Evolutionary conservation across 1,140 invertebrate species (phyloP).

Genomic region (Reticulitermes speratus): DNA sequence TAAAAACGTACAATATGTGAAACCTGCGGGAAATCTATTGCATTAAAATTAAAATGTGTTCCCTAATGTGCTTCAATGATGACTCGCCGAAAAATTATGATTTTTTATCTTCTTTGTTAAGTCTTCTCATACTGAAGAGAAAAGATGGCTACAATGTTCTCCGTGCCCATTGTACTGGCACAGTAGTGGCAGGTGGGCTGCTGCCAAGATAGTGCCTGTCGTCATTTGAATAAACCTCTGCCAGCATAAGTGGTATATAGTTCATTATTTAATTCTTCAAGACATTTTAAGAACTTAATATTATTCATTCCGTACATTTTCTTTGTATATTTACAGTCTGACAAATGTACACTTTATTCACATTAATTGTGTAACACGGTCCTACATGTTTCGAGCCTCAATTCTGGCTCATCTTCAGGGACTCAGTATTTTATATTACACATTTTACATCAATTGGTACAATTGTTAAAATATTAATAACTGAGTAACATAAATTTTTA

Average conservation of each 20-base stretch:
- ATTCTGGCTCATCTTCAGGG: too few species aligned
- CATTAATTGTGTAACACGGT: too few species aligned
- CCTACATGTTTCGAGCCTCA: too few species aligned
- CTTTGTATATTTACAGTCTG: too few species aligned
- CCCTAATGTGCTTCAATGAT: neutral
- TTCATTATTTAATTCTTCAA: too few species aligned
- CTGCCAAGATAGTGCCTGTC: neutral
- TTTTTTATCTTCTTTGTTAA: neutral
- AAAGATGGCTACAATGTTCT: neutral
- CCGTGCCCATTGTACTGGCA: neutral
- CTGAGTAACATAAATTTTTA: too few species aligned
- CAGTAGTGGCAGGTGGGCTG: neutral
- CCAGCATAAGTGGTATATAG: neutral
- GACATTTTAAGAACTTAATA: too few species aligned
- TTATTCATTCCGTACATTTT: too few species aligned
- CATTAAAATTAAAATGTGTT: conserved; percentile 5
- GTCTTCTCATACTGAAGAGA: neutral
- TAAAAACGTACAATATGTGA: neutral
- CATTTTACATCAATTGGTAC: too few species aligned
- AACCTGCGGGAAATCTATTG: conserved; percentile 10
- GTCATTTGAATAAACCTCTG: neutral
- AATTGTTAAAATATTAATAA: too few species aligned
- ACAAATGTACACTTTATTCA: too few species aligned
- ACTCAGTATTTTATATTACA: too few species aligned
- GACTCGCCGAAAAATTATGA: neutral